Conservation (phyloP, 2,113 vertebrate species). For the Grallaria varia region DNA sequence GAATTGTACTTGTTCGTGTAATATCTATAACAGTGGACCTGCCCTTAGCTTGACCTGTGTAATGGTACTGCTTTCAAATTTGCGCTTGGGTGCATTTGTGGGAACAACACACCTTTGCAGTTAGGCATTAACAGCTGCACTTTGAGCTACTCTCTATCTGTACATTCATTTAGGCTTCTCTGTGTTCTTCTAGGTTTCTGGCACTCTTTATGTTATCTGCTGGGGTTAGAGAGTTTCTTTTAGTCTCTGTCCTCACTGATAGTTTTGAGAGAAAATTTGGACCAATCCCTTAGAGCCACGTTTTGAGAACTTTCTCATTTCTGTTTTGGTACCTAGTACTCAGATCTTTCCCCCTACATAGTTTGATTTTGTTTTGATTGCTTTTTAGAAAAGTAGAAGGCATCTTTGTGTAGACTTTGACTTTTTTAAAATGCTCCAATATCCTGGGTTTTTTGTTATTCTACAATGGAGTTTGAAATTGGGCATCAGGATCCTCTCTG, state of each 20-base stretch:
- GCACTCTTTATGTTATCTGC: background rate
- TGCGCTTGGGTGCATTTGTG: background rate
- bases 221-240: background rate
- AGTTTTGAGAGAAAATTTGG: background rate
- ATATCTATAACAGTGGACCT: background rate
- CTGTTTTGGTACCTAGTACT: background rate
- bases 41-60: conserved; percentile 1
- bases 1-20: background rate
- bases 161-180: background rate
- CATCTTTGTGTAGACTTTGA: background rate
- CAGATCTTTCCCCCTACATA: background rate
- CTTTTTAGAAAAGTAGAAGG: background rate
- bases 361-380: background rate
- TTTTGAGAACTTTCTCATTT: background rate
- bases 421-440: background rate
- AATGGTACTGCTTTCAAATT: background rate
- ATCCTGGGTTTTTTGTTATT: background rate
- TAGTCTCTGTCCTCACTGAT: background rate
- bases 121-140: conserved; percentile 34
- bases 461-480: background rate
- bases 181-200: background rate
- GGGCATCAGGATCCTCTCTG: background rate
- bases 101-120: background rate
- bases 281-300: background rate
- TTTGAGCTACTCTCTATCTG: background rate